phyloP scores from a whole-genome alignment of 1,140 invertebrate genomes.

The Nomia melanderi region DNA sequence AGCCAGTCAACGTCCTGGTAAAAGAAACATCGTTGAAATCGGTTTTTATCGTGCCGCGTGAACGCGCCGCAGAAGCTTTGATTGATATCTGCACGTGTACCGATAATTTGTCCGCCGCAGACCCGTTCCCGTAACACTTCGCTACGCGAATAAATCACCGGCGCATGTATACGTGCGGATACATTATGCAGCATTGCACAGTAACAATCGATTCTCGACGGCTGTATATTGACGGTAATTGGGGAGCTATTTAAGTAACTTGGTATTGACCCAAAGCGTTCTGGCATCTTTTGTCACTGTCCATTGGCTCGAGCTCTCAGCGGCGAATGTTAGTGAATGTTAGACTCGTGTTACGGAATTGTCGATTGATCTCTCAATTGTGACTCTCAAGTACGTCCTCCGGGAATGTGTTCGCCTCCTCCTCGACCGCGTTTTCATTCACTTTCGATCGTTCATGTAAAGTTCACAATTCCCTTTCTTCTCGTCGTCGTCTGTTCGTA shows the following conservation, averaged over 20 bases:
- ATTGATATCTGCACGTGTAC: constrained; percentile 23
- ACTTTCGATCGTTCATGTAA: too few species aligned
- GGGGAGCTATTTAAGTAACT: background rate
- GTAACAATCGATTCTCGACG: background rate
- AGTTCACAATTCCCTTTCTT: too few species aligned
- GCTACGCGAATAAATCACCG: background rate
- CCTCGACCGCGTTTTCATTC: too few species aligned
- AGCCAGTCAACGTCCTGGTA: constrained; percentile 2
- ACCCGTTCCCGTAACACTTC: constrained; percentile 19
- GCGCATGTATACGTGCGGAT: too few species aligned
- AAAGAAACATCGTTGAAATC: constrained; percentile 11
- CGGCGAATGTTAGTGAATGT: too few species aligned
- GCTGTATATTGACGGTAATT: constrained; percentile 2
- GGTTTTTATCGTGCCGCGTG: background rate
- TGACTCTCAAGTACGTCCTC: too few species aligned
- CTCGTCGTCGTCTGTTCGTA: too few species aligned
- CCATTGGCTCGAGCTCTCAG: too few species aligned
- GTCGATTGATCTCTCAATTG: too few species aligned
- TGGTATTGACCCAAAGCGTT: constrained; percentile 13
- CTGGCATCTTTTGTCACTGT: background rate
- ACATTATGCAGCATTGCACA: background rate
- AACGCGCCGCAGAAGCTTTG: too few species aligned
- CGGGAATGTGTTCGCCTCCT: too few species aligned
- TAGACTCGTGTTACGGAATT: too few species aligned
- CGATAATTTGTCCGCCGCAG: constrained; percentile 34